These are phyloP conservation scores for Synanthedon vespiformis DNA, from an alignment of 2,888 invertebrate species.

Conservation along the genomic window DNA sequence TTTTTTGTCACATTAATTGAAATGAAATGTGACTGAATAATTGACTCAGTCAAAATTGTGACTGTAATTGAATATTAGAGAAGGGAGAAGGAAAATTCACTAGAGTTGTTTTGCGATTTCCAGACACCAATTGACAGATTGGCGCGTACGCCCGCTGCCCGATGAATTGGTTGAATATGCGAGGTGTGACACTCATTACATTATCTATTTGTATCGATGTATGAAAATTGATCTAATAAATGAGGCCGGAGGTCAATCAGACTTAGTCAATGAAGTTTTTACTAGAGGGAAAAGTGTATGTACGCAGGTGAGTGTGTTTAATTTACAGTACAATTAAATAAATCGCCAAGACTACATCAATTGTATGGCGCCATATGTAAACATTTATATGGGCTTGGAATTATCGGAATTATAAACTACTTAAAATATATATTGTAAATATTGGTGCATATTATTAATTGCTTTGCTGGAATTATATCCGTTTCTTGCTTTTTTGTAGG, in stretches of 20 bases:
- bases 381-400: no score
- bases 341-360: background rate
- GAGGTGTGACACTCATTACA: constrained; percentile 93
- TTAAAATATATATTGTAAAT: no score
- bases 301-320: no score
- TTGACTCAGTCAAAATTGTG: background rate
- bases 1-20: background rate
- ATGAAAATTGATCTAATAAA: constrained; percentile 80
- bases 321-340: no score
- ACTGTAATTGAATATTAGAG: background rate
- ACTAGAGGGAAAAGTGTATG: no score
- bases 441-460: no score
- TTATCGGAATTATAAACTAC: no score
- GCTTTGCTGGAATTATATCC: no score
- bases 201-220: constrained; percentile 88
- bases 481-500: constrained; percentile 48
- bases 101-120: background rate
- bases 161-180: constrained; percentile 86
- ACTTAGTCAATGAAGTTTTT: no score
- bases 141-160: constrained; percentile 92
- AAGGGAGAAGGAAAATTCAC: background rate
- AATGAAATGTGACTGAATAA: background rate
- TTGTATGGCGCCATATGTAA: no score
- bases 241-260: constrained; percentile 11
- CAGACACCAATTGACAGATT: constrained; percentile 91